A percentile compares a stretch with the other conserved stretches of the same genome.
Evolutionary conservation across 2,113 vertebrate species (phyloP).

Genomic region (Muntiacus reevesi): DNA sequence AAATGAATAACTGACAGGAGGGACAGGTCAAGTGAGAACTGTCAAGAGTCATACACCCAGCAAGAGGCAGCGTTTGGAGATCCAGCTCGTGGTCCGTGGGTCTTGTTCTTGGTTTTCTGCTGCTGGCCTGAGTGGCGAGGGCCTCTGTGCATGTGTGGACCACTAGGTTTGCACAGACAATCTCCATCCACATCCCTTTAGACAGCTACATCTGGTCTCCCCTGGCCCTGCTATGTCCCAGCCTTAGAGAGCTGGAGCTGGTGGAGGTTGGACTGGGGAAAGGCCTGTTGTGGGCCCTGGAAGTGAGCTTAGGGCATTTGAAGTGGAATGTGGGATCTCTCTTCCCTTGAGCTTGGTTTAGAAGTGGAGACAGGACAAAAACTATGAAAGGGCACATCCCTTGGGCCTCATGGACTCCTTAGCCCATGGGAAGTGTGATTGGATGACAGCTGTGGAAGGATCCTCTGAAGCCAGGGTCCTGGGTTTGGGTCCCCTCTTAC

Average conservation of each 20-base stretch:
- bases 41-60: not conserved
- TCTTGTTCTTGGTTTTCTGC: not conserved
- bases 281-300: not conserved
- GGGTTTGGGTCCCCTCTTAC: not conserved
- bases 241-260: not conserved
- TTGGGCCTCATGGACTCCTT: not conserved
- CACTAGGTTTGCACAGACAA: not conserved
- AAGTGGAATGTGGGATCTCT: not conserved
- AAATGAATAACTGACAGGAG: not conserved
- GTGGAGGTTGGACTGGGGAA: not conserved
- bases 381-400: not conserved
- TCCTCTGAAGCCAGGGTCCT: not conserved
- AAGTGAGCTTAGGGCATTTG: not conserved
- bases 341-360: not conserved
- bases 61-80: not conserved
- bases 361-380: not conserved
- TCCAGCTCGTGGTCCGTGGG: accelerated
- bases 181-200: not conserved
- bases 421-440: not conserved
- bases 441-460: not conserved
- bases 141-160: not conserved
- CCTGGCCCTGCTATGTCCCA: not conserved
- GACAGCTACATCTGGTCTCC: not conserved
- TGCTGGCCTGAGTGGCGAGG: not conserved
- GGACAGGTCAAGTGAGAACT: not conserved